Base-by-base conservation (phyloP, 2,113 vertebrate species). In the Pogona vitticeps region DNA sequence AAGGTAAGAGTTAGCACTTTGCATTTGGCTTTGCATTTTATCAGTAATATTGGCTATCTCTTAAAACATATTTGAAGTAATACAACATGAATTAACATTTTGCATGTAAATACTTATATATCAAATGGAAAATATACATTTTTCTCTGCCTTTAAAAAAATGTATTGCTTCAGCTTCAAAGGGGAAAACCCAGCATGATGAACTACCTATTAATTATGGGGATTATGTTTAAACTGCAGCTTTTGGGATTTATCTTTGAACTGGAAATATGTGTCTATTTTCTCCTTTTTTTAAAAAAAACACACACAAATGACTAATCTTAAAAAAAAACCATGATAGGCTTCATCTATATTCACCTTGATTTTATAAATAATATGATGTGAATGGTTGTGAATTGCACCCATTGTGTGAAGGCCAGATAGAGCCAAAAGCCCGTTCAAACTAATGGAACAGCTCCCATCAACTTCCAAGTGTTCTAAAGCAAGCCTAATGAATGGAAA, bases 191-290 rank as follows among this genome's bases (percentile, higher is more conserved):
- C 58, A 90, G 84, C 58, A 73, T 85, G 61, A 85, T 88, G 61
- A 89, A 80, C 90, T 89, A 4, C 61, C 56, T 94, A 0, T 87
- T 93, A 90, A 91, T 92, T 92, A 78, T 2, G 73, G 23, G 67
- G 71, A 90, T 90, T 92, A 75, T 88, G 46, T 91, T 80, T 90
- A 85, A 65, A 42, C 56, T 85, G 61, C 79, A 88, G 9, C 26
- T 83, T 92, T 84, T 31, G 71, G 79, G 73, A 76, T 90, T 68
- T 87, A 89, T 80, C 18, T 89, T 76, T 82, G 82, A 93, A 88
- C 46, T 56, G 76, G 80, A 85, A 89, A 86, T 68, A 23, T 3
- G 26, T 58, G 5, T 40, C 46, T 82, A 68, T 89, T 79, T 83
- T 71, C n/a, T 63, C 20, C 26, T 6, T 77, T 14, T 26, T 58